Evolutionary conservation across 2,113 vertebrate genomes (phyloP).

Genomic region (Chelonoidis abingdonii): DNA sequence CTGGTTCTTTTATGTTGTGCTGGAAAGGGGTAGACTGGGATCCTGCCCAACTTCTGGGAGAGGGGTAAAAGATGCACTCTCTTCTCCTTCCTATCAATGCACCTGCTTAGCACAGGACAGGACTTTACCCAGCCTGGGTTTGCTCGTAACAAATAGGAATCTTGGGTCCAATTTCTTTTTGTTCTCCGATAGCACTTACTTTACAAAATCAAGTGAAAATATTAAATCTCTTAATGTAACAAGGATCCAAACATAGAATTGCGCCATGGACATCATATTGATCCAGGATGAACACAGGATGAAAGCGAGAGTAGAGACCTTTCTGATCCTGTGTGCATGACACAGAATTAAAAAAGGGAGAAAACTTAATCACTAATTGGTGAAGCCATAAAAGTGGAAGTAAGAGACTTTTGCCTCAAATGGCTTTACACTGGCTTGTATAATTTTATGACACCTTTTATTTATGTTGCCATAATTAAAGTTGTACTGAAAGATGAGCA

Average conservation of each 20-base stretch:
- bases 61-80: background rate
- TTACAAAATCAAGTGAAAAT: slow-evolving; percentile 20
- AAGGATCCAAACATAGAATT: background rate
- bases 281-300: background rate
- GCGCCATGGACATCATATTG: background rate
- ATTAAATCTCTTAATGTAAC: slow-evolving; percentile 19
- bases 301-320: background rate
- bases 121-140: background rate
- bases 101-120: background rate
- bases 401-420: slow-evolving; percentile 71
- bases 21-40: background rate
- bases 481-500: slow-evolving; percentile 19
- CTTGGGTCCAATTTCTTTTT: background rate
- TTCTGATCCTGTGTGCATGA: background rate
- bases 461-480: slow-evolving; percentile 71
- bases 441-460: slow-evolving; percentile 75
- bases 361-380: slow-evolving; percentile 72
- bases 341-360: slow-evolving; percentile 61
- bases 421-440: slow-evolving; percentile 64
- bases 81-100: background rate
- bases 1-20: background rate
- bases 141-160: background rate
- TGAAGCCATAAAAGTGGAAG: slow-evolving; percentile 65
- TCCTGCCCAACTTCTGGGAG: background rate
- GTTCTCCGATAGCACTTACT: background rate